Evolutionary conservation across 2,113 vertebrate species (phyloP), one percentile per base, ranked within the genome.

Genomic region (Lagopus leucura): DNA sequence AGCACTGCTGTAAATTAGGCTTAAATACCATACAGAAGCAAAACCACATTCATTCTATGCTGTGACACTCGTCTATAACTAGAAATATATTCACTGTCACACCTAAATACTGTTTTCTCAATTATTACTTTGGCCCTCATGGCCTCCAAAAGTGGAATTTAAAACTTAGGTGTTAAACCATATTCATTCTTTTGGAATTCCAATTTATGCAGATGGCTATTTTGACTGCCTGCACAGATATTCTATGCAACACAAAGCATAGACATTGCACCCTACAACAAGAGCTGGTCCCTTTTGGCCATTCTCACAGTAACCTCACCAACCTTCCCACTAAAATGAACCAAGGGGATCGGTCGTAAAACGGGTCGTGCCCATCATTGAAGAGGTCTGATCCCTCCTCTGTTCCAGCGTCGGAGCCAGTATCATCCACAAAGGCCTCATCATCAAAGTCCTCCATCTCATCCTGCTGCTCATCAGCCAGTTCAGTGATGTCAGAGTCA

Each of bases 241-340:
- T 17, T 45, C 48, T 25, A 1, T 24, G 63, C 40, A 76, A 72
- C 65, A 94, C 25, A 74, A 84, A 91, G 92, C 92, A 92, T 95
- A 89, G 87, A 73, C 72, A 89, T 24, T 76, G 95, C 77, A 96
- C 78, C 6, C 54, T 93, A 85, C 43, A 86, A 94, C 92, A 97
- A 97, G 98, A 98, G 98, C 98, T 98, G 98, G 97, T 98, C 98
- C 97, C 97, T 97, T 95, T 95, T 96, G 54, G 89, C 96, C 94
- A 79, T 95, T 97, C 96, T 97, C 96, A 97, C 69, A 97, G 91
- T 88, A 96, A 96, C 97, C 98, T 98, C 98, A 99, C 99, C 99
- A 99, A 99, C 99, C 99, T 99, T 99, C 99, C 99, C 98, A 99
- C 99, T 98, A 99, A 99, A 98, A 99, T 99, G 99, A 99, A 99